Conservation (phyloP, 2,797 vertebrate species). For the Tadarida brasiliensis region DNA sequence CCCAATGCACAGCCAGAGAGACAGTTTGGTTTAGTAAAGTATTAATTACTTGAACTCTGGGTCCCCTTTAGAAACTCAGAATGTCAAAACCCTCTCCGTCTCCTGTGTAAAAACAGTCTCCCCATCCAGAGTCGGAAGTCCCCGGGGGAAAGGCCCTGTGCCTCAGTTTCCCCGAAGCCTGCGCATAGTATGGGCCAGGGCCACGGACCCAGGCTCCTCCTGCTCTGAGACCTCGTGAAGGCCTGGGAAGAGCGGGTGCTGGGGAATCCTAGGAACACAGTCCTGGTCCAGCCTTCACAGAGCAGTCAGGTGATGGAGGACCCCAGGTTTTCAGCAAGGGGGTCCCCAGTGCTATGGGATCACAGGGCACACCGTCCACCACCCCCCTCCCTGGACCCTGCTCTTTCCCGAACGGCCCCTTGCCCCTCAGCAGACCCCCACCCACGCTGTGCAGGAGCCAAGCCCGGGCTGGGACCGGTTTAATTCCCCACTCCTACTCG, state of each 20-base stretch:
- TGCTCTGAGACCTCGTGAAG: accelerated
- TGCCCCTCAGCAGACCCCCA: not conserved
- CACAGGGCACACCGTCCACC: no score
- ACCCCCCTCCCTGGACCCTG: no score
- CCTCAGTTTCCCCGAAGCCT: not conserved
- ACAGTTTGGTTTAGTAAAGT: not conserved
- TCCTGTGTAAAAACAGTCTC: accelerated
- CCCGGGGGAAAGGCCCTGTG: not conserved
- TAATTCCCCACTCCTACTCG: not conserved
- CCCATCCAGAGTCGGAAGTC: not conserved
- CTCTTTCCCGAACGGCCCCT: accelerated
- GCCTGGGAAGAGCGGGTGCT: accelerated
- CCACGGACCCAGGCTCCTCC: accelerated
- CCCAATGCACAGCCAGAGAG: accelerated
- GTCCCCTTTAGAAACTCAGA: not conserved
- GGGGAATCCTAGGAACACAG: accelerated
- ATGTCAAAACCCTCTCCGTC: not conserved
- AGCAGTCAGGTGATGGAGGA: accelerated
- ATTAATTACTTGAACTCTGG: not conserved
- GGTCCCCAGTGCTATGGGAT: accelerated
- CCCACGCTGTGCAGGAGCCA: not conserved
- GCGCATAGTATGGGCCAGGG: accelerated
- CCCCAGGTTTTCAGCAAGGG: accelerated
- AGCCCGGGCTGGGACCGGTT: not conserved
- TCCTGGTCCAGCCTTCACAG: accelerated